These are phyloP conservation scores for Eumaeus atala DNA, from an alignment of 1,140 invertebrate genomes.

Conservation along the genomic window DNA sequence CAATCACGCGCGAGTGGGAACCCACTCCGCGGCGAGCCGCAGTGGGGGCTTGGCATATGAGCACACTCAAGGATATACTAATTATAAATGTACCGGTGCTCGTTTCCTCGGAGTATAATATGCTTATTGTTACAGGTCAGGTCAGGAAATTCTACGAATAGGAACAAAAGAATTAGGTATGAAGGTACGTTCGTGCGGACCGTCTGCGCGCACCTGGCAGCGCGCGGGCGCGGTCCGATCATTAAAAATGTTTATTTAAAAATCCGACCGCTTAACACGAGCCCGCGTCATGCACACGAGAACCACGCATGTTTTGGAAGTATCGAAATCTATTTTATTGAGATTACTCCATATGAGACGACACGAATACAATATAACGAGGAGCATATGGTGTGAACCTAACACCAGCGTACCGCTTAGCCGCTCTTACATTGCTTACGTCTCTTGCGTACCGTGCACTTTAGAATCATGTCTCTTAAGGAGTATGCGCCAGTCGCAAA, in stretches of 20 bases:
- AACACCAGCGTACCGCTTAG: neutral
- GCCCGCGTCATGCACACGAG: slow-evolving; percentile 34
- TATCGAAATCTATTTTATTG: too few relatives aligned
- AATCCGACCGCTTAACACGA: slow-evolving; percentile 68
- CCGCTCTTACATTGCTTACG: neutral
- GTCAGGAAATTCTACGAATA: slow-evolving; percentile 56
- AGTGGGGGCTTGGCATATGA: too few relatives aligned
- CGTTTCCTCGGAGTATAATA: slow-evolving; percentile 32
- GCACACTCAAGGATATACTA: too few relatives aligned
- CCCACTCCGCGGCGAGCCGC: too few relatives aligned
- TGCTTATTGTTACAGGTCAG: slow-evolving; percentile 48
- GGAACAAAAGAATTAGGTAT: slow-evolving; percentile 62
- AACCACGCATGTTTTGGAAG: slow-evolving; percentile 23
- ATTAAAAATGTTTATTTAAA: slow-evolving; percentile 74
- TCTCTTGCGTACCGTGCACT: too few relatives aligned
- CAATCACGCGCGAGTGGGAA: too few relatives aligned
- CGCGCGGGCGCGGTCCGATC: slow-evolving; percentile 56
- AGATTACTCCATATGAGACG: too few relatives aligned
- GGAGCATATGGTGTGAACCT: too few relatives aligned
- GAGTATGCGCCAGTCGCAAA: too few relatives aligned
- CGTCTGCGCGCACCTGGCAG: slow-evolving; percentile 66
- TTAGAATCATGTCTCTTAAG: too few relatives aligned
- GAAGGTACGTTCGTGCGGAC: slow-evolving; percentile 34
- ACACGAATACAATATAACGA: too few relatives aligned
- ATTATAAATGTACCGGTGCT: slow-evolving; percentile 7